Percentiles rank a stretch among this genome's conserved stretches.
Conservation (phyloP, 1,140 invertebrate species). For the Trichoplusia ni region DNA sequence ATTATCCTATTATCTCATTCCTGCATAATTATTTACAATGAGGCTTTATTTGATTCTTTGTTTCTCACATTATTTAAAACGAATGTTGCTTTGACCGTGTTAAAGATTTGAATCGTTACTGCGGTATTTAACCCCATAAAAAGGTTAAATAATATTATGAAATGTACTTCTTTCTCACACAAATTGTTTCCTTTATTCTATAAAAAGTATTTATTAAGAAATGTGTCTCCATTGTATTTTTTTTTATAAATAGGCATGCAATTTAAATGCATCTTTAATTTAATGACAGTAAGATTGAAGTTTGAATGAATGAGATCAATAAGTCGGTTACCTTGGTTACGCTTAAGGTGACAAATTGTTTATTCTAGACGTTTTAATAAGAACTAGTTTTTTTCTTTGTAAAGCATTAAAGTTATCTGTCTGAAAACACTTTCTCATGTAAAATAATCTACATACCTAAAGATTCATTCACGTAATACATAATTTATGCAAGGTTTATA, state of each 20-base stretch:
- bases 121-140: slow-evolving; percentile 1
- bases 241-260: slow-evolving; percentile 19
- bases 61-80: too few species aligned
- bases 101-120: not conserved
- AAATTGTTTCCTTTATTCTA: not conserved
- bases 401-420: too few species aligned
- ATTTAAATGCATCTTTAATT: not conserved
- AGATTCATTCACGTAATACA: too few species aligned
- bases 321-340: not conserved
- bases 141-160: slow-evolving; percentile 1
- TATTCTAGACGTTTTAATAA: slow-evolving; percentile 32
- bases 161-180: not conserved
- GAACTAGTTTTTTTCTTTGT: too few species aligned
- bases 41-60: too few species aligned
- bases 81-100: not conserved
- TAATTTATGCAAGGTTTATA: too few species aligned
- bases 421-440: too few species aligned
- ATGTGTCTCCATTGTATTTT: slow-evolving; percentile 15
- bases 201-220: slow-evolving; percentile 13
- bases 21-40: too few species aligned
- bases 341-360: not conserved
- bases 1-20: too few species aligned
- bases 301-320: not conserved
- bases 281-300: not conserved
- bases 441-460: too few species aligned